Evolutionary conservation across 1,140 invertebrate genomes (phyloP).

Genomic region (Anthonomus grandis): DNA sequence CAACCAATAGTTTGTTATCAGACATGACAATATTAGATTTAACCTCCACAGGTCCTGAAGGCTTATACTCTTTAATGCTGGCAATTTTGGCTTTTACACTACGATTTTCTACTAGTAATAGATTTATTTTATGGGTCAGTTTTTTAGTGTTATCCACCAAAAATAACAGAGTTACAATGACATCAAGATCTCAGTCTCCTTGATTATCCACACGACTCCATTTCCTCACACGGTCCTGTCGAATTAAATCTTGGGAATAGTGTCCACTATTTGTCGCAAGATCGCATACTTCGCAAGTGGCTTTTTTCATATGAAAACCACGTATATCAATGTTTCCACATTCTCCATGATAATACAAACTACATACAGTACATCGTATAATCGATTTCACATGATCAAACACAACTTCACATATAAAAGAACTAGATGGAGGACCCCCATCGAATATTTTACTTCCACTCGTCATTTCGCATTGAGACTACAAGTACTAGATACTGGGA

Average conservation of each 20-base stretch:
- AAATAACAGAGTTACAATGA: neutral
- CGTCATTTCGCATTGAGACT: neutral
- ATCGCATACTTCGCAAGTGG: neutral
- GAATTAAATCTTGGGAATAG: neutral
- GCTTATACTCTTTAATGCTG: neutral
- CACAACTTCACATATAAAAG: neutral
- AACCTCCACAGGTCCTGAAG: no score
- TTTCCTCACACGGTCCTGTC: neutral
- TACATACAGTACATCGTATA: neutral
- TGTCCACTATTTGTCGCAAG: neutral
- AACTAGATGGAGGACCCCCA: neutral
- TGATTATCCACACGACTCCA: neutral
- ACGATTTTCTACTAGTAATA: slow-evolving; percentile 1
- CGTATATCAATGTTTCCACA: neutral
- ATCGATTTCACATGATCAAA: slow-evolving; percentile 4
- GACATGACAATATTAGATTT: neutral
- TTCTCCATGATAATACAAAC: slow-evolving; percentile 6
- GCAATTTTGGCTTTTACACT: neutral
- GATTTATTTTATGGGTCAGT: neutral
- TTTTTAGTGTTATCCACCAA: neutral
- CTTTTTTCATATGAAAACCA: slow-evolving; percentile 6
- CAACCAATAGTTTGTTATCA: slow-evolving; percentile 1
- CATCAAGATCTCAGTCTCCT: neutral
- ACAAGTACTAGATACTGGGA: neutral
- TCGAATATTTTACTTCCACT: no score